Conservation (phyloP, 1,140 invertebrate genomes). For the Lasioglossum baleicum region DNA sequence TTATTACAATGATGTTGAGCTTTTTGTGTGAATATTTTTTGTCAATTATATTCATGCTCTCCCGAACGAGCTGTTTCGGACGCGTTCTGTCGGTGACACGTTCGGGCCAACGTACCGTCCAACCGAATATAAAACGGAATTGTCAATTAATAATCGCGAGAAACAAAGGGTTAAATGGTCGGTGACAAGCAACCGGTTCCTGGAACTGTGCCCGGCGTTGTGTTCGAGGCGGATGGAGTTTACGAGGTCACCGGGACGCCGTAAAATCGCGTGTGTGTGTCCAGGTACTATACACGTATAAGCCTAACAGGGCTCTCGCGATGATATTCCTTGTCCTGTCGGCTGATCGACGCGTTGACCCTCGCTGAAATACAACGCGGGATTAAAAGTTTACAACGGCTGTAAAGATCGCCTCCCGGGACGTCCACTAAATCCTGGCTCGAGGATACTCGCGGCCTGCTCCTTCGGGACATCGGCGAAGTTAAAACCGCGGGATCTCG, state of each 20-base stretch:
- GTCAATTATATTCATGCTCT: too few relatives aligned
- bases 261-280: neutral
- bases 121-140: neutral
- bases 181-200: conserved; percentile 14
- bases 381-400: conserved; percentile 34
- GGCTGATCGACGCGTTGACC: conserved; percentile 22
- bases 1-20: too few relatives aligned
- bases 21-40: too few relatives aligned
- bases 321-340: neutral
- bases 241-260: conserved; percentile 26
- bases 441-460: neutral
- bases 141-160: conserved; percentile 20
- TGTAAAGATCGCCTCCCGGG: conserved; percentile 7
- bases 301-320: neutral
- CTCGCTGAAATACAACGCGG: neutral
- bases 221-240: neutral
- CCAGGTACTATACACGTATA: neutral
- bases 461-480: neutral
- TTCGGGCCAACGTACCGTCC: neutral
- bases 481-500: conserved; percentile 9
- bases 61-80: neutral
- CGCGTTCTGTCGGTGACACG: neutral
- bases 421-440: conserved; percentile 8
- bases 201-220: conserved; percentile 14
- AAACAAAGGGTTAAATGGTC: conserved; percentile 20